Base-by-base conservation (phyloP, 2,113 vertebrate species). In the Pao palembangensis region DNA sequence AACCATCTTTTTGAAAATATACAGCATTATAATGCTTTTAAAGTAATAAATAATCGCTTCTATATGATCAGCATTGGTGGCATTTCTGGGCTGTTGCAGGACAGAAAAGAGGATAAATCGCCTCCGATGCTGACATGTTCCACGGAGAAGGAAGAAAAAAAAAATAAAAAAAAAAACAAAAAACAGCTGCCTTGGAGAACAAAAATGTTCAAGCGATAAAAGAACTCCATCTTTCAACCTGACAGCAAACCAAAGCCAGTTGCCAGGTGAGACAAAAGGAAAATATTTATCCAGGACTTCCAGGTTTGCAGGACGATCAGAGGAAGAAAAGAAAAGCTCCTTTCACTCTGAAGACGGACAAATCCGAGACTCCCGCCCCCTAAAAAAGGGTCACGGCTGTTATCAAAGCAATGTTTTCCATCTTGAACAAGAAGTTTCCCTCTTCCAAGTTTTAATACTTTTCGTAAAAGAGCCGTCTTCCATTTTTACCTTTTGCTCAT, bases 401-500 rank as follows among this genome's bases (percentile, higher is more conserved):
- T 67, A 67, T 46, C 25, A 42, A 71, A 60, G 52, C 21, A 50
- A 28, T 25, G 17, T 4, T 49, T 5, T 6, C 21, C 13, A 11
- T 18, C 48, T 20, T 18, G 18, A 34, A 1, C 3, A n/a, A 2
- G 23, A n/a, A 12, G 15, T 58, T 65, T 52, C 38, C 1, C 0
- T 16, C 53, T 50, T 41, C 15, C 19, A 13, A 20, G 50, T 65
- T 73, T 71, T 42, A 49, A 69, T 28, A 48, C 49, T 57, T 18
- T 20, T 53, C 51, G 49, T 21, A 55, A 80, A 80, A 73, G 6
- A 72, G 25, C 51, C 6, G 20, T 48, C 54, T 53, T 52, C 63
- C 56, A 17, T 69, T 76, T 62, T 60, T 67, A 68, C 54, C 71
- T 73, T 75, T 64, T 21, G 25, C 55, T 73, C n/a, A 0, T 56